Conservation (phyloP, 2,888 invertebrate genomes). For the Chymomyza amoena region DNA sequence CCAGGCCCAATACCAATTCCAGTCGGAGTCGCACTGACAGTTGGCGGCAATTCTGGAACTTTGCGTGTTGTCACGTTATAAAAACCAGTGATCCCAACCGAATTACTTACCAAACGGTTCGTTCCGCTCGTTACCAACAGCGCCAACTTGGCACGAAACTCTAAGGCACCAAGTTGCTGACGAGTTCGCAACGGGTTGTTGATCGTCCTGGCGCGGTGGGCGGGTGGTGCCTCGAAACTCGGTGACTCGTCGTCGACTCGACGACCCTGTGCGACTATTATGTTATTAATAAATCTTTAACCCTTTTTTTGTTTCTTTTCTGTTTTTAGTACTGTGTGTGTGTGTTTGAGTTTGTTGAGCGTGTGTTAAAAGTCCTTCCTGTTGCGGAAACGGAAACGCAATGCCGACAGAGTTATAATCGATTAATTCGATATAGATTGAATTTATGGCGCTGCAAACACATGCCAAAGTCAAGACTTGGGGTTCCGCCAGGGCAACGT, state of each 20-base stretch:
- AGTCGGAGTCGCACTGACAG: background rate
- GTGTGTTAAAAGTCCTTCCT: constrained; percentile 57
- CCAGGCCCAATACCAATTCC: background rate
- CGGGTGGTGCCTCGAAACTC: no score
- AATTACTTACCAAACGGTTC: constrained; percentile 45
- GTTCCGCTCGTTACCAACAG: constrained; percentile 72
- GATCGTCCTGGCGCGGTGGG: constrained; percentile 10
- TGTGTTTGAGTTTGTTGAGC: constrained; percentile 32
- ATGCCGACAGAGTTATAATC: constrained; percentile 77
- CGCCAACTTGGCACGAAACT: constrained; percentile 31
- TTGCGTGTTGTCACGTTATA: constrained; percentile 80
- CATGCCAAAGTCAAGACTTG: constrained; percentile 36
- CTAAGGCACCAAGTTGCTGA: constrained; percentile 5
- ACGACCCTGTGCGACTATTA: background rate
- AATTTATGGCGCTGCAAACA: constrained; percentile 75
- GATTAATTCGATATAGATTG: constrained; percentile 79
- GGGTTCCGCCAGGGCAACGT: background rate
- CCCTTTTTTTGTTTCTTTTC: constrained; percentile 58
- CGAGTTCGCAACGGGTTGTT: constrained; percentile 41
- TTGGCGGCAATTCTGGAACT: constrained; percentile 50
- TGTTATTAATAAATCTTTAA: constrained; percentile 76
- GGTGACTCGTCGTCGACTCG: background rate
- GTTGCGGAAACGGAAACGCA: constrained; percentile 77
- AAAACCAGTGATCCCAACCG: constrained; percentile 70
- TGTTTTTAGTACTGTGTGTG: background rate